Conservation (phyloP, 2,797 vertebrate genomes). For the Eulemur albifrons region DNA sequence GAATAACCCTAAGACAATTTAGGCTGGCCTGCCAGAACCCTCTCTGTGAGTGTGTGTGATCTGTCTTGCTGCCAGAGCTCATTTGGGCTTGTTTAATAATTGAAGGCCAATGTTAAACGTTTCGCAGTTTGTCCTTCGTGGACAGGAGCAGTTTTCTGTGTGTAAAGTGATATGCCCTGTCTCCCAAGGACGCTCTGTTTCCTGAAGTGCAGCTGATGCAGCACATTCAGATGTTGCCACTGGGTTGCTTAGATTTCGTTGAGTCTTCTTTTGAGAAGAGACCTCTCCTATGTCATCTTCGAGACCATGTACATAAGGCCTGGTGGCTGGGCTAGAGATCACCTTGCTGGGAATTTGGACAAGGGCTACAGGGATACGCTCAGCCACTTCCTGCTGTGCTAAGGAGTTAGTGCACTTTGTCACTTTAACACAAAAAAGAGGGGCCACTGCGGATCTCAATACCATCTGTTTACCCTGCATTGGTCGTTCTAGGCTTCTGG, state of each 20-base stretch:
- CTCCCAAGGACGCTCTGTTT: slow-evolving; percentile 37
- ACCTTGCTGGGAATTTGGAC: not conserved
- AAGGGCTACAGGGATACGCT: not conserved
- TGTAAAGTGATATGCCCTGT: slow-evolving; percentile 54
- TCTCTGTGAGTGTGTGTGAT: slow-evolving; percentile 3
- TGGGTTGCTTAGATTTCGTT: slow-evolving; percentile 10
- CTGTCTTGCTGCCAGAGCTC: slow-evolving; percentile 69
- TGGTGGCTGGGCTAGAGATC: not conserved
- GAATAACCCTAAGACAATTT: slow-evolving; percentile 38
- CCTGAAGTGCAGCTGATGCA: slow-evolving; percentile 65
- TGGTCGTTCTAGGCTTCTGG: not conserved
- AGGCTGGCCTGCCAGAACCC: not conserved
- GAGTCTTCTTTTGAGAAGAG: slow-evolving; percentile 33
- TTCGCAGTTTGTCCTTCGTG: slow-evolving; percentile 56
- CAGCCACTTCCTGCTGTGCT: not conserved
- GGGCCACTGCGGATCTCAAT: not conserved
- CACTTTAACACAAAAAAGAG: not conserved
- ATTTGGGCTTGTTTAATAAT: slow-evolving; percentile 61
- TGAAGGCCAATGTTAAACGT: slow-evolving; percentile 66
- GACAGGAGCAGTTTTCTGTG: slow-evolving; percentile 30
- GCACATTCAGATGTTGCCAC: slow-evolving; percentile 3
- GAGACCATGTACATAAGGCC: not conserved
- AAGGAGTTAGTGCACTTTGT: not conserved
- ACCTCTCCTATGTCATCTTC: not conserved
- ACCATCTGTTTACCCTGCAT: not conserved